Conservation (phyloP, 2,113 vertebrate species). For the Equus przewalskii region DNA sequence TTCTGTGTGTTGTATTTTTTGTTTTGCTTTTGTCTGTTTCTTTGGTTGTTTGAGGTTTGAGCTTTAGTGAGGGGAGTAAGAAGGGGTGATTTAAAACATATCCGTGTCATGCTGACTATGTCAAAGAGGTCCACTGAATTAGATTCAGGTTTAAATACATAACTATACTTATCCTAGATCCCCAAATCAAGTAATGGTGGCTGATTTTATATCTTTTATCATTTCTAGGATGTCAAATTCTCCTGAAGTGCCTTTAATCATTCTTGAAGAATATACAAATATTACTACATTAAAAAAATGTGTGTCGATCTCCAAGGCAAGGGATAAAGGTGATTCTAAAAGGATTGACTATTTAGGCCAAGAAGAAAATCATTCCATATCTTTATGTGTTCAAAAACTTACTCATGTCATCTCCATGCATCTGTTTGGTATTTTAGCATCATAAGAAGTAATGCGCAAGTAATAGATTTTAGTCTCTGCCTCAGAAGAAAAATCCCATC, state of each 20-base stretch:
- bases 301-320: constrained; percentile 46
- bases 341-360: not conserved
- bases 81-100: not conserved
- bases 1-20: constrained; percentile 27
- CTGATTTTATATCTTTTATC: not conserved
- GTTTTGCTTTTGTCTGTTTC: constrained; percentile 43
- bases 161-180: not conserved
- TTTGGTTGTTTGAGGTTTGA: constrained; percentile 61
- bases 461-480: not conserved
- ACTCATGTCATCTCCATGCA: not conserved
- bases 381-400: not conserved
- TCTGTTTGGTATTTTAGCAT: not conserved
- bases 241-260: not conserved
- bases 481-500: no score
- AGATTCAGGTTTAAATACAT: not conserved
- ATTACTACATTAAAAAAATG: not conserved
- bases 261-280: not conserved
- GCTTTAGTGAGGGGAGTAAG: not conserved
- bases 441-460: not conserved
- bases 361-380: not conserved
- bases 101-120: not conserved
- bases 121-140: not conserved
- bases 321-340: constrained; percentile 3
- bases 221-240: not conserved
- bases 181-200: not conserved